Evolutionary conservation across 2,113 vertebrate species (phyloP).

Genomic region (Bos javanicus): DNA sequence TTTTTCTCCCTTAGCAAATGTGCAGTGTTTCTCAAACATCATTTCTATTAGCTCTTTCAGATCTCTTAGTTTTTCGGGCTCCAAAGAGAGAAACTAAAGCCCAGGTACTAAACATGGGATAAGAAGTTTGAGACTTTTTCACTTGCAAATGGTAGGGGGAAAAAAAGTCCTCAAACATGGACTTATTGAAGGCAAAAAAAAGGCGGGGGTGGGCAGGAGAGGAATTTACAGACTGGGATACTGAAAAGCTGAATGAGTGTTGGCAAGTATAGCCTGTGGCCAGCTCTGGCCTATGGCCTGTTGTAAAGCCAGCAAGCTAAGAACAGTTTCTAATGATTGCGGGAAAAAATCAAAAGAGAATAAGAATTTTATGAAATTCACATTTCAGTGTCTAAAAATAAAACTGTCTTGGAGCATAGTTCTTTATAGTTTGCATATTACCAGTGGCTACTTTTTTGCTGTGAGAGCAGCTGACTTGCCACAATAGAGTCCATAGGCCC

Average conservation of each 20-base stretch:
- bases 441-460: background rate
- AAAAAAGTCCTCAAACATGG: background rate
- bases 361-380: background rate
- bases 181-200: background rate
- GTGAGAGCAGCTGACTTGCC: background rate
- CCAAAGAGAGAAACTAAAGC: constrained; percentile 4
- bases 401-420: background rate
- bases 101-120: background rate
- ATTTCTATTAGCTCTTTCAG: background rate
- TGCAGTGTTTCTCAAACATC: background rate
- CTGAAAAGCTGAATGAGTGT: background rate
- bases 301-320: background rate
- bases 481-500: background rate
- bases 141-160: background rate
- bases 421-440: background rate
- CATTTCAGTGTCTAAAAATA: background rate
- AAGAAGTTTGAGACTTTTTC: background rate
- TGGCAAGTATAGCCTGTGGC: background rate
- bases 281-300: background rate
- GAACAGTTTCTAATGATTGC: background rate
- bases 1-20: background rate
- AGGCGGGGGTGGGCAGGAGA: accelerated
- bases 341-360: background rate
- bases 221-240: background rate
- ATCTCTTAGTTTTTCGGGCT: background rate